These are phyloP conservation scores for Carcinoscorpius rotundicauda DNA, from an alignment of 1,140 invertebrate genomes.

Conservation along the genomic window DNA sequence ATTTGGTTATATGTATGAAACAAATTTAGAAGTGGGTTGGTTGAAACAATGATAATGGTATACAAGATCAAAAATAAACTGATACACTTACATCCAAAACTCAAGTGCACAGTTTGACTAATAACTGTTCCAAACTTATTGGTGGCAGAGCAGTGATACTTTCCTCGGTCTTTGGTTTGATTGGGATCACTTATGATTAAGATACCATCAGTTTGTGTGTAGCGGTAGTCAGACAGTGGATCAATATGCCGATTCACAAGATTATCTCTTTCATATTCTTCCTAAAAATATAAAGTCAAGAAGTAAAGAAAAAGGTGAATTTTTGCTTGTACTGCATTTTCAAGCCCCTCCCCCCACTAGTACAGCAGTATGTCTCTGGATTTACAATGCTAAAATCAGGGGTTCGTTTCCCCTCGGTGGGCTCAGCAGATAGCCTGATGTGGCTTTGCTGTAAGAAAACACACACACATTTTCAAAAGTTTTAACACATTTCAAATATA, in stretches of 20 bases:
- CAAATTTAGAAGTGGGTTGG: too few relatives aligned
- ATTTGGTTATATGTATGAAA: too few relatives aligned
- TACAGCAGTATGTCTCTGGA: too few relatives aligned
- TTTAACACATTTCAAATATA: too few relatives aligned
- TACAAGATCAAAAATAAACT: too few relatives aligned
- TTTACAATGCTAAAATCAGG: too few relatives aligned
- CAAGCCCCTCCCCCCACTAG: too few relatives aligned
- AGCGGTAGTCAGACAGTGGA: conserved; percentile 55
- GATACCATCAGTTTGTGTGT: conserved; percentile 79
- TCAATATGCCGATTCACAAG: conserved; percentile 54
- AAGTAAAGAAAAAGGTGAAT: neutral
- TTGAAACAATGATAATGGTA: too few relatives aligned
- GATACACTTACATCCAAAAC: conserved; percentile 56
- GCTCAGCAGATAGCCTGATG: too few relatives aligned
- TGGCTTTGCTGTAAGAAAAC: too few relatives aligned
- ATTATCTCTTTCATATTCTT: conserved; percentile 67
- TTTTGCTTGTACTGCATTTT: neutral
- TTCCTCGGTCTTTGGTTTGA: conserved; percentile 57
- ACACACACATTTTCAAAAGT: too few relatives aligned
- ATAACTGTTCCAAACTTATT: conserved; percentile 81
- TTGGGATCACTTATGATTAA: conserved; percentile 80
- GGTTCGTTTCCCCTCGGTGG: too few relatives aligned
- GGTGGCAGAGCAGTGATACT: conserved; percentile 79
- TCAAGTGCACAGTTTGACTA: conserved; percentile 71
- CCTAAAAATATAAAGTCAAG: conserved; percentile 28